These are phyloP conservation scores for Trachelipus rathkii DNA, from an alignment of 1,140 invertebrate species.

Conservation along the genomic window DNA sequence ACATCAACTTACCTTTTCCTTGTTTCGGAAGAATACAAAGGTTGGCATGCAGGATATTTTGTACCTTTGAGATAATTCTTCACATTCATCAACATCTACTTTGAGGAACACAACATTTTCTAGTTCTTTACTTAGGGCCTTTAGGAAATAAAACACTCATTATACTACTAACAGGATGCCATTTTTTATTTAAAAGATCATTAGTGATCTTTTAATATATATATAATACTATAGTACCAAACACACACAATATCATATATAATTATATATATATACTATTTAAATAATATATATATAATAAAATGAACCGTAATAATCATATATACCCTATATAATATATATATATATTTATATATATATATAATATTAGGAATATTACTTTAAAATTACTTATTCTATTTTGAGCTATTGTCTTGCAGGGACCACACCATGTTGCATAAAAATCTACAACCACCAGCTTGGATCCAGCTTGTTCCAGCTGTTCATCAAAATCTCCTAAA, in stretches of 20 bases:
- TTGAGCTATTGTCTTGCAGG: slow-evolving; percentile 87
- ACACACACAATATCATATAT: too few relatives aligned
- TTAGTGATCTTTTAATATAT: too few relatives aligned
- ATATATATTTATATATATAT: too few relatives aligned
- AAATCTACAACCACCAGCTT: slow-evolving; percentile 84
- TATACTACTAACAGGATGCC: neutral
- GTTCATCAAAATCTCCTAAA: slow-evolving; percentile 67
- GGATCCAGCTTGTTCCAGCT: slow-evolving; percentile 68
- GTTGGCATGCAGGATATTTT: slow-evolving; percentile 86
- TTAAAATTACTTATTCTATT: too few relatives aligned
- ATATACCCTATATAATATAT: too few relatives aligned
- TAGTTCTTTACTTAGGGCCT: slow-evolving; percentile 58
- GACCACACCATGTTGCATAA: slow-evolving; percentile 66
- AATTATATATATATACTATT: too few relatives aligned
- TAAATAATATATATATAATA: too few relatives aligned
- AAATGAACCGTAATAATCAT: too few relatives aligned
- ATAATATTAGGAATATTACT: slow-evolving; percentile 50
- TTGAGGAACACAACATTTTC: slow-evolving; percentile 58
- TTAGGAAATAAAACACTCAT: slow-evolving; percentile 46
- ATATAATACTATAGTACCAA: too few relatives aligned
- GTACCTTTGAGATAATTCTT: slow-evolving; percentile 74
- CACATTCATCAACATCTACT: slow-evolving; percentile 82
- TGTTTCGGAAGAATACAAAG: slow-evolving; percentile 81
- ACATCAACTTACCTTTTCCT: slow-evolving; percentile 56
- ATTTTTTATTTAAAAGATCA: too few relatives aligned